These are phyloP conservation scores for Cistogaster globosa DNA, from an alignment of 2,888 invertebrate genomes.

Conservation along the genomic window DNA sequence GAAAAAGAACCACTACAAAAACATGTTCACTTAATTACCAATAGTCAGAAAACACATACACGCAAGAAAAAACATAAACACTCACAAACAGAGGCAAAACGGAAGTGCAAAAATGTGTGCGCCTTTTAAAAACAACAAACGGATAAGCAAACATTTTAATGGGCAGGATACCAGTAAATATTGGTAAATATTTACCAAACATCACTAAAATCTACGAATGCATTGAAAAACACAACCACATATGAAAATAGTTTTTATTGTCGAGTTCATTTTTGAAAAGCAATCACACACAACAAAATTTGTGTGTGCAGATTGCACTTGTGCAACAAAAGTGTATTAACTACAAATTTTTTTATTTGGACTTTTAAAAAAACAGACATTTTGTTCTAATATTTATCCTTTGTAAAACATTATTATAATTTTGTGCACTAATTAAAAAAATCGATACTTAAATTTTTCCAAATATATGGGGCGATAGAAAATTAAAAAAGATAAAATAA, in stretches of 20 bases:
- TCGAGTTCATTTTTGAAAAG: no score
- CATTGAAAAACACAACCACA: neutral
- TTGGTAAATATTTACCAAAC: conserved; percentile 42
- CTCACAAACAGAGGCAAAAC: neutral
- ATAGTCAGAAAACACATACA: conserved; percentile 49
- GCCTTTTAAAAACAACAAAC: conserved; percentile 40
- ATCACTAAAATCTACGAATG: neutral
- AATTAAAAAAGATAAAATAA: no score
- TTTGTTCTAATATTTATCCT: no score
- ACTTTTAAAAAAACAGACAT: no score
- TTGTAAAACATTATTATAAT: no score
- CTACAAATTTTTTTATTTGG: no score
- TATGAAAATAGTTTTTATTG: neutral
- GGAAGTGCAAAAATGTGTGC: conserved; percentile 34
- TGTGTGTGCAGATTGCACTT: no score
- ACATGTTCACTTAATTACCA: conserved; percentile 73
- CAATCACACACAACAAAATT: no score
- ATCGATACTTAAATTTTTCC: no score
- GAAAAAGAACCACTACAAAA: conserved; percentile 64
- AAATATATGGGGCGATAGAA: no score
- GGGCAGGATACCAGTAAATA: conserved; percentile 53
- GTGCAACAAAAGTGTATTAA: no score
- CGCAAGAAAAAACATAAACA: neutral
- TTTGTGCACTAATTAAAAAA: no score
- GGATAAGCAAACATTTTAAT: conserved; percentile 52